Percentiles rank a stretch among this genome's conserved stretches.
Conservation (phyloP, 2,113 vertebrate genomes). For the Bos indicus region DNA sequence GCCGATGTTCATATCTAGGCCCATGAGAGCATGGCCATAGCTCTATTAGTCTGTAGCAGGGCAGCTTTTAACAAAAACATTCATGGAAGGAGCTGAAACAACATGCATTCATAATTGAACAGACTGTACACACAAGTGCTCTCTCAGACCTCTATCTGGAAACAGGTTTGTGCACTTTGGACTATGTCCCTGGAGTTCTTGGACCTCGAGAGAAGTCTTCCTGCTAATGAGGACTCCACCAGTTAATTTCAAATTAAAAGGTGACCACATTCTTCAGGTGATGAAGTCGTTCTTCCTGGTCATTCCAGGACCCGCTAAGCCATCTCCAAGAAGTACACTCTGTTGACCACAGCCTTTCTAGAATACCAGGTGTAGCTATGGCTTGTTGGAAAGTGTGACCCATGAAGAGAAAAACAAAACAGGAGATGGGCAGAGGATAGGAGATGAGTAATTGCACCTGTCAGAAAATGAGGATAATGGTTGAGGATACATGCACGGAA, state of each 20-base stretch:
- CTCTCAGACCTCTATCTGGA: neutral
- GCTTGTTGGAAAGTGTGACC: constrained; percentile 41
- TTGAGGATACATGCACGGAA: neutral
- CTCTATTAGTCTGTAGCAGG: neutral
- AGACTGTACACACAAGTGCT: neutral
- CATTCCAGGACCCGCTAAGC: neutral
- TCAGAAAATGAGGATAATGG: constrained; percentile 43
- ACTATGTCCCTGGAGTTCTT: neutral
- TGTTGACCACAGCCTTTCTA: constrained; percentile 1
- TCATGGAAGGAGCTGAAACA: neutral
- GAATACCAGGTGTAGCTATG: neutral
- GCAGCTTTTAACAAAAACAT: neutral
- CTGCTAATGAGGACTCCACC: neutral
- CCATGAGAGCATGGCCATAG: neutral
- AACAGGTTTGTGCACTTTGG: neutral
- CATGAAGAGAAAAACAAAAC: constrained; percentile 42
- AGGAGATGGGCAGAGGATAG: constrained; percentile 4
- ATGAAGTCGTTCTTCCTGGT: neutral
- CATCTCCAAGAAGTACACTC: neutral
- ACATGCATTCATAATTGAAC: neutral
- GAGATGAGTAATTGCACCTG: constrained; percentile 57
- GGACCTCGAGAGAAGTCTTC: neutral
- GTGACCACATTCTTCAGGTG: neutral
- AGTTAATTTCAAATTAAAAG: constrained; percentile 36
- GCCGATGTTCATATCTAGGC: neutral